Percentiles rank a stretch among this genome's conserved stretches.
phyloP scores from a whole-genome alignment of 2,113 vertebrate species.

The Bubo blakistoni region DNA sequence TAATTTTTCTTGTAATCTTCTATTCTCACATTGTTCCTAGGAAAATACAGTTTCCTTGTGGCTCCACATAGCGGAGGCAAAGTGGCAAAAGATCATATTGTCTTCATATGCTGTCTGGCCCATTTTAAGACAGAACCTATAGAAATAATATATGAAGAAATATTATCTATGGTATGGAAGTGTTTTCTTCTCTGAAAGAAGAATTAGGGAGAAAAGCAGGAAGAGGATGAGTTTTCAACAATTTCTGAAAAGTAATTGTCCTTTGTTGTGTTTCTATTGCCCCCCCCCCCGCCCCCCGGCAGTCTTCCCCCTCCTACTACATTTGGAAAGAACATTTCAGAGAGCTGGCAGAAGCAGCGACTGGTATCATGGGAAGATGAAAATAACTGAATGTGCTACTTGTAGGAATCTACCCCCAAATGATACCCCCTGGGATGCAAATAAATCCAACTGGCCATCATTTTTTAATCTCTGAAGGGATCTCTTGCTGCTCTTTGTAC shows the following conservation, averaged over 20 bases:
- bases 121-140: neutral
- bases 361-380: neutral
- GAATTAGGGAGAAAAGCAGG: neutral
- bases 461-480: neutral
- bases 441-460: neutral
- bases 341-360: neutral
- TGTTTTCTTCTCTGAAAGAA: neutral
- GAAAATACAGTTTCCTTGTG: neutral
- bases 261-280: neutral
- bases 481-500: neutral
- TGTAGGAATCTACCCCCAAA: neutral
- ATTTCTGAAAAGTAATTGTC: neutral
- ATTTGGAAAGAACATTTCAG: neutral
- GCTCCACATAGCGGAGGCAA: neutral
- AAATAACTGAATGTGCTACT: neutral
- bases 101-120: neutral
- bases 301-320: neutral
- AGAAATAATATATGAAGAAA: neutral
- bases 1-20: conserved; percentile 36
- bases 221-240: neutral
- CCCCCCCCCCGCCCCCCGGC: too few species aligned
- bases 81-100: neutral
- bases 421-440: neutral
- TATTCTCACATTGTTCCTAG: neutral
- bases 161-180: neutral